Evolutionary conservation across 2,888 invertebrate genomes (phyloP), one percentile per base, ranked within the genome.

Genomic region (Agrilus mali): DNA sequence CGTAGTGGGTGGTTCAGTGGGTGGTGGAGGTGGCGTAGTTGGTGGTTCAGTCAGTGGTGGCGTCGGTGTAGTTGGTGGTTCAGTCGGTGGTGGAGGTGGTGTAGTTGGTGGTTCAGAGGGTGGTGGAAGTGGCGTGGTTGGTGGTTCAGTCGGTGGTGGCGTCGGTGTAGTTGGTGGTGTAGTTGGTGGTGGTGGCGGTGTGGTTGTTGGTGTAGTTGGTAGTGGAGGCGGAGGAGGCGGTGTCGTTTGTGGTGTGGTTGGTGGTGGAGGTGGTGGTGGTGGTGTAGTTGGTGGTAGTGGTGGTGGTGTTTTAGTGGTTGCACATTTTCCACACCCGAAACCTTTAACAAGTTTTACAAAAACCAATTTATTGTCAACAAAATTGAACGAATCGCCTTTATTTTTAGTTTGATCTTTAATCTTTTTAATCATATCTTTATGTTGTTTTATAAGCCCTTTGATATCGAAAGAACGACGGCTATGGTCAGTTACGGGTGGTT

Each of bases 221-320:
- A 41, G 27, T 22, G 42, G 13, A 10, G 49, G 43, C 17, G 51
- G 45, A n/a, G 47, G 49, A 41, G 48, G 49, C n/a, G 57, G 57
- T 12, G 61, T 56, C 16, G 49, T 40, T 14, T 49, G 45, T 20
- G 47, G 43, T 41, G 43, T 33, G 16, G 50, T 47, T 8, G 49
- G 34, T 34, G 50, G 41, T n/a, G 54, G 27, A 10, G 27, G 22
- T 22, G 22, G 22, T 22, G 22, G 6, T 22, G 22, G 22, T 22
- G 22, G 22, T 4, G 22, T 17, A 17, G 17, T 6, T 22, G 22
- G 22, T 22, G 22, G 22, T 22, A 7, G 22, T 22, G 22, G 6
- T 7, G 22, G 22, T 22, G 22, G 22, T 4, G 22, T 4, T 4
- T 22, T 7, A 7, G 22, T 7, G 22, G 22, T 17, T 2, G 17